phyloP scores from a whole-genome alignment of 2,888 invertebrate genomes.

The Mythimna impura region DNA sequence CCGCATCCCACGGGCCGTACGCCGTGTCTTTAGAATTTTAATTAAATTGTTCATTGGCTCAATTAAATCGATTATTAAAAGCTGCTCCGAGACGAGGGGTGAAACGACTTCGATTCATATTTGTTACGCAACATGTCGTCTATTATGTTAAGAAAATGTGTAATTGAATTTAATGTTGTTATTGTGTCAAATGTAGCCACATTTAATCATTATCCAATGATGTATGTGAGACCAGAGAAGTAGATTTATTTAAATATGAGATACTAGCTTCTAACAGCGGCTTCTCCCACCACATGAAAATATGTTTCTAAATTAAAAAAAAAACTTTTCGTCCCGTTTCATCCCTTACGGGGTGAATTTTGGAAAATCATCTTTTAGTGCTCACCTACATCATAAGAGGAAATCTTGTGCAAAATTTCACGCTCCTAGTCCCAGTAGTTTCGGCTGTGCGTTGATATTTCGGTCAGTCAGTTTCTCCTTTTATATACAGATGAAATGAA shows the following conservation, averaged over 20 bases:
- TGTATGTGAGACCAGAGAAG: constrained; percentile 18
- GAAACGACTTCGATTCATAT: constrained; percentile 67
- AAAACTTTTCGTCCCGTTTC: no score
- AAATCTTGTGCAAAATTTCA: no score
- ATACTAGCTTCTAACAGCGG: no score
- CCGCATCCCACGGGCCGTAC: constrained; percentile 75
- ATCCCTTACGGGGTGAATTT: no score
- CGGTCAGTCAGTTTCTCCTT: no score
- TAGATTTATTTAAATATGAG: constrained; percentile 40
- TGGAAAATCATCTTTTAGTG: no score
- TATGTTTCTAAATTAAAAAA: no score
- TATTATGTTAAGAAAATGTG: constrained; percentile 47
- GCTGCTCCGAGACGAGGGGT: constrained; percentile 63
- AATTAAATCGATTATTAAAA: constrained; percentile 87
- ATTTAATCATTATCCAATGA: constrained; percentile 34
- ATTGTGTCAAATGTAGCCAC: constrained; percentile 31
- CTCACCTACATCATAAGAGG: no score
- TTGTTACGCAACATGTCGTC: constrained; percentile 56
- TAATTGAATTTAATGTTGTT: constrained; percentile 51
- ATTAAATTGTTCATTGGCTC: constrained; percentile 89
- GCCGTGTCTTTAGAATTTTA: constrained; percentile 87
- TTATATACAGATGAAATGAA: constrained; percentile 25
- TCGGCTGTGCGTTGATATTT: no score
- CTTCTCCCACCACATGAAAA: no score
- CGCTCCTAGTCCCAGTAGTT: no score